Evolutionary conservation across 35 echinoderm and acorn worm genomes (phyloP), one percentile per base, ranked within the genome.

Genomic region (Strongylocentrotus purpuratus): DNA sequence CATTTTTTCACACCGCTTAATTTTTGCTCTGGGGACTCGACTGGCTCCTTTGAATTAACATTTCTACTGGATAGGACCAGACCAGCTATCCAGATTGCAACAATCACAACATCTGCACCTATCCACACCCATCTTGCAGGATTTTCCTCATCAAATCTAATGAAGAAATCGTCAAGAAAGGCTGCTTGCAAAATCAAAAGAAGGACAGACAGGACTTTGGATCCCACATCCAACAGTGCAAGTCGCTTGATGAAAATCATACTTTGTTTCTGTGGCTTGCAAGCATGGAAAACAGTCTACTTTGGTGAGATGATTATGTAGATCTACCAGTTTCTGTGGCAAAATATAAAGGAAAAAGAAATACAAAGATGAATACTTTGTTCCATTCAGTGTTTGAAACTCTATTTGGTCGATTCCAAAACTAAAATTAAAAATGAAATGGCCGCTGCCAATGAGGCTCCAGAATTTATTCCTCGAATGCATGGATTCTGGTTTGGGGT

Each of bases 171-270:
- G 92, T 97, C 92, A 22, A 99, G 61, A 20, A 97, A 31, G n/a
- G 58, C 90, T 31, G 95, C 47, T 60, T 99, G 96, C 32, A 78
- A 10, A 35, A 95, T 28, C n/a, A 99, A 32, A 25, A 99, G 65
- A 47, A 95, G 18, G 33, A 99, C 95, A 33, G 95, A 97, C 20
- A 97, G 48, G 17, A 99, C 55, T 92, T 97, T 97, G 22, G 97
- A 94, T 22, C 61, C 33, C 33, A 94, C 61, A 86, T 95, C 96
- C 85, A 97, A 31, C 14, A 46, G 9, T 4, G 94, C 65, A 25
- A 93, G 46, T 14, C 91, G 45, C 91, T 93, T 93, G 46, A 58
- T 93, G 91, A 93, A 93, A 58, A 93, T 93, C 91, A 89, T 89
- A 55, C 8, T 55, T 55, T 55, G 50, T 55, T 55, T 22, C 25